Conservation (phyloP, 1,140 invertebrate genomes). For the Brachionus calyciflorus region DNA sequence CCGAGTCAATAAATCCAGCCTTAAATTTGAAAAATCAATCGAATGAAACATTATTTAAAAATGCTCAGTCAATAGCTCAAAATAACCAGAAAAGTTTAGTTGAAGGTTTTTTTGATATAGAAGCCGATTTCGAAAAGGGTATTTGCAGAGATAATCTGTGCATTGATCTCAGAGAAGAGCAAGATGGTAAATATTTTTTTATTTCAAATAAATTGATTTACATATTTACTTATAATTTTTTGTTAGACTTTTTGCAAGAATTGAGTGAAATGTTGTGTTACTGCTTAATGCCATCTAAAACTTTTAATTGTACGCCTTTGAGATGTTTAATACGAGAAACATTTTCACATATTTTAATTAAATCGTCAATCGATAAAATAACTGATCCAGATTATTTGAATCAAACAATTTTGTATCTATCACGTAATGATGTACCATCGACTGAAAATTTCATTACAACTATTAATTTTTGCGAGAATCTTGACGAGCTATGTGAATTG, state of each 20-base stretch:
- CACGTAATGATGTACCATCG: background rate
- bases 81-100: background rate
- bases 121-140: conserved; percentile 75
- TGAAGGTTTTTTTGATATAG: conserved; percentile 77
- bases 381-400: conserved; percentile 93
- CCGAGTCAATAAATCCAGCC: background rate
- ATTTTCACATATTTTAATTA: conserved; percentile 73
- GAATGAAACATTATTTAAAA: background rate
- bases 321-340: conserved; percentile 65
- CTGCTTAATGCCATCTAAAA: background rate
- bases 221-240: conserved; percentile 68
- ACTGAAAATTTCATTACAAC: conserved; percentile 43
- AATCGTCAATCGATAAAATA: conserved; percentile 74
- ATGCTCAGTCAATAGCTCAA: background rate
- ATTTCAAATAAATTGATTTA: conserved; percentile 64
- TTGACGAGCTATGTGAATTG: conserved; percentile 75
- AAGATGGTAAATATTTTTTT: conserved; percentile 56
- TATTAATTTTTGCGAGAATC: conserved; percentile 20
- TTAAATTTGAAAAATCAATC: background rate
- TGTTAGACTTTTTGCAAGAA: conserved; percentile 56
- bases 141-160: conserved; percentile 65
- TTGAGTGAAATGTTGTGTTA: conserved; percentile 56
- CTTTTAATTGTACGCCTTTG: conserved; percentile 3
- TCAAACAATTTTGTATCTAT: conserved; percentile 80
- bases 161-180: conserved; percentile 61